Conservation (phyloP, 2,888 invertebrate genomes). For the Netelia melanura region DNA sequence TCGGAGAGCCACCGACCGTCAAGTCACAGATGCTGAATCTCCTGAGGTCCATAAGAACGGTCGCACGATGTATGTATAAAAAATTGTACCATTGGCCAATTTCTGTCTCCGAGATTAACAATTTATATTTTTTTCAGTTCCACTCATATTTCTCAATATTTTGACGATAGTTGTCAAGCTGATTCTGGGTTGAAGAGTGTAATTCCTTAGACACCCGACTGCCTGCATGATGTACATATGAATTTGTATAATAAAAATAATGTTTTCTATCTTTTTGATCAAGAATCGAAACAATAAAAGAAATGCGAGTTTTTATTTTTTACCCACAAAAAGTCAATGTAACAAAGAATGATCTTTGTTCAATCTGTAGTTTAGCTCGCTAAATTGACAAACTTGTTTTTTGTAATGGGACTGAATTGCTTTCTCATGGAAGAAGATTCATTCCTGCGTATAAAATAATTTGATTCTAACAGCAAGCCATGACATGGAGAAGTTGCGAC, state of each 20-base stretch:
- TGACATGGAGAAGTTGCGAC: too few species aligned
- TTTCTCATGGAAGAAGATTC: too few species aligned
- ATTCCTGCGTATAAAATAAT: too few species aligned
- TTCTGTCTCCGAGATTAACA: constrained; percentile 44
- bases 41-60: constrained; percentile 97
- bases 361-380: too few species aligned
- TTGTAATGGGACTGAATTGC: too few species aligned
- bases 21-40: constrained; percentile 96
- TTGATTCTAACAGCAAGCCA: too few species aligned
- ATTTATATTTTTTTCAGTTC: constrained; percentile 92
- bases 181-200: constrained; percentile 90
- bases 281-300: background rate
- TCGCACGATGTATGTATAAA: constrained; percentile 95
- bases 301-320: background rate
- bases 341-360: too few species aligned
- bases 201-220: constrained; percentile 3
- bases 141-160: constrained; percentile 95
- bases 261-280: constrained; percentile 57
- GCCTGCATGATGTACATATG: constrained; percentile 54
- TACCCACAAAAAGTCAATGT: too few species aligned
- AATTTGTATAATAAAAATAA: constrained; percentile 51
- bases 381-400: too few species aligned
- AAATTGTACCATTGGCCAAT: background rate
- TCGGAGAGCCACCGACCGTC: constrained; percentile 93
- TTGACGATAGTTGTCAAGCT: constrained; percentile 95